phyloP scores from a whole-genome alignment of 30 jellyfish, hydroid and myxozoan genomes.

The Turritopsis rubra region DNA sequence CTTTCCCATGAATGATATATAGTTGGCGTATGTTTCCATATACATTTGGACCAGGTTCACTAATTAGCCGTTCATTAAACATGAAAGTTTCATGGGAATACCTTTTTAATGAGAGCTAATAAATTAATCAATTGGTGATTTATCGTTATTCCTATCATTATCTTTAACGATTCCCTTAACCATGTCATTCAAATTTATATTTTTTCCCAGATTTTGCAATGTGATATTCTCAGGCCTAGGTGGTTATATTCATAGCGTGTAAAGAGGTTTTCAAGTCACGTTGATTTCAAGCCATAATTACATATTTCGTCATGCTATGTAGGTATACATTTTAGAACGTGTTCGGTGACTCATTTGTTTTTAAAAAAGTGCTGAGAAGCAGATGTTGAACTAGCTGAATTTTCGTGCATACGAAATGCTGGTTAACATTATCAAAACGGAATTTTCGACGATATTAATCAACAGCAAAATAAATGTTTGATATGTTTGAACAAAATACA shows the following conservation, averaged over 20 bases:
- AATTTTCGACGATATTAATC: too few relatives aligned
- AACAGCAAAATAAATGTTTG: too few relatives aligned
- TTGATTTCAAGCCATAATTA: not conserved
- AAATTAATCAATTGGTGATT: not conserved
- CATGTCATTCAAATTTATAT: not conserved
- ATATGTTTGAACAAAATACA: too few relatives aligned
- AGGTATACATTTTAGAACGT: too few relatives aligned
- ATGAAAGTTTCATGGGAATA: not conserved
- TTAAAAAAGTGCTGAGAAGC: too few relatives aligned
- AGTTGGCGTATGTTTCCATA: slow-evolving; percentile 15
- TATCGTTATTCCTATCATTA: not conserved
- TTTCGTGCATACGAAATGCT: too few relatives aligned
- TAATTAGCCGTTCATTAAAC: not conserved
- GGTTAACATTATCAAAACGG: too few relatives aligned
- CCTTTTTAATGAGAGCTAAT: not conserved
- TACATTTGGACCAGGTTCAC: not conserved
- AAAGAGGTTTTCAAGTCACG: too few relatives aligned
- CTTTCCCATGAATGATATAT: not conserved
- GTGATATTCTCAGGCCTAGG: not conserved
- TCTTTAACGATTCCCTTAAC: not conserved
- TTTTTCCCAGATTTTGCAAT: not conserved
- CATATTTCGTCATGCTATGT: too few relatives aligned
- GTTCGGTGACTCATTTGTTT: too few relatives aligned
- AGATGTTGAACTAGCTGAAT: too few relatives aligned
- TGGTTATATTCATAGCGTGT: too few relatives aligned